phyloP scores from a whole-genome alignment of 2,113 vertebrate genomes.

The Petrocephalus zakoni region DNA sequence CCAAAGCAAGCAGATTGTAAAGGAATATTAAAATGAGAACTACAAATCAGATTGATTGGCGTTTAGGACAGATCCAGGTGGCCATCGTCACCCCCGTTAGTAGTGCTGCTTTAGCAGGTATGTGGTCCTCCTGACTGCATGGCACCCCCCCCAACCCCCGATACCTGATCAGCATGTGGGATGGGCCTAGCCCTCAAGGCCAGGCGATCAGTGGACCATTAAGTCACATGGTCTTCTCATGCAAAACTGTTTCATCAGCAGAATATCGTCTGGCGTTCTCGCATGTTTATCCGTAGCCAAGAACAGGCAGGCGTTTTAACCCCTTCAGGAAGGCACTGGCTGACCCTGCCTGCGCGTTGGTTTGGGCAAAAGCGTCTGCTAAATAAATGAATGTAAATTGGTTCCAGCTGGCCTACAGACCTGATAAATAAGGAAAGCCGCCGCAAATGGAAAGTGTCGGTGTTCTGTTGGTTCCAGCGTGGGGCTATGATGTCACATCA shows the following conservation, averaged over 20 bases:
- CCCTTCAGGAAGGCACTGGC: not conserved
- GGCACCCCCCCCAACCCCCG: not conserved
- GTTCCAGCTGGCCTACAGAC: not conserved
- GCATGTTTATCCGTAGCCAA: not conserved
- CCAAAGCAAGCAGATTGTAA: not conserved
- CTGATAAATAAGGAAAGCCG: not conserved
- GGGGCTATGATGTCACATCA: not conserved
- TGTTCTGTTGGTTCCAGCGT: not conserved
- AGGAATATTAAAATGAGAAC: not conserved
- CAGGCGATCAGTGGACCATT: not conserved
- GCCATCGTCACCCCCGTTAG: not conserved
- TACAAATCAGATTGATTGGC: not conserved
- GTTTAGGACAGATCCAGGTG: not conserved
- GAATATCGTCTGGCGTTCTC: not conserved
- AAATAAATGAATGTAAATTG: not conserved
- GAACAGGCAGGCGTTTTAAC: not conserved
- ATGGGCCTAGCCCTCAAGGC: not conserved
- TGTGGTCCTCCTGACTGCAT: not conserved
- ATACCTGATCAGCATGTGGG: not conserved
- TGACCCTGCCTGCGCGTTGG: not conserved
- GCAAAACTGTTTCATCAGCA: not conserved
- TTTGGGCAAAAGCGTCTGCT: not conserved
- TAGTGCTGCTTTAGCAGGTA: not conserved
- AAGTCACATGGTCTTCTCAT: not conserved
- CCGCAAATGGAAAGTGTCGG: not conserved